These are phyloP conservation scores for Hycleus cichorii DNA, from an alignment of 1,140 invertebrate genomes.

Conservation along the genomic window DNA sequence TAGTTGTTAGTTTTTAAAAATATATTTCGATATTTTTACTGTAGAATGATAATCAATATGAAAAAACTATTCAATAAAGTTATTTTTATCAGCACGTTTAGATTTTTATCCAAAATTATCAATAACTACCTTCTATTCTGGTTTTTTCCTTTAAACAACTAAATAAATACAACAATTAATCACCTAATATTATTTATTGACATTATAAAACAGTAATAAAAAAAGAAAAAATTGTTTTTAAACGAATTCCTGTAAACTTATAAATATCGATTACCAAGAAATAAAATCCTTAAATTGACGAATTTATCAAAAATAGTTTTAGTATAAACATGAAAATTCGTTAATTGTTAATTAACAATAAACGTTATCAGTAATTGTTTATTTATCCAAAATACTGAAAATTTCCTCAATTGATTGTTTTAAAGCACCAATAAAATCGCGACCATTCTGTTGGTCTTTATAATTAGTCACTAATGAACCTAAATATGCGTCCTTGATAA, in stretches of 20 bases:
- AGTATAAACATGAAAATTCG: neutral
- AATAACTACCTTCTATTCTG: no score
- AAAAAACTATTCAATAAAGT: no score
- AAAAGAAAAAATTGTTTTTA: neutral
- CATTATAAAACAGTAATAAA: neutral
- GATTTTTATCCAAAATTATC: no score
- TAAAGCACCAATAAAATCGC: constrained; percentile 62
- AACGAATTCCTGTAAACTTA: no score
- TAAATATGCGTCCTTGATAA: constrained; percentile 64
- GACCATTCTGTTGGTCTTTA: constrained; percentile 57
- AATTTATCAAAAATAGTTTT: neutral
- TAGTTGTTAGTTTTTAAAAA: no score
- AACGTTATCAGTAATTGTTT: neutral
- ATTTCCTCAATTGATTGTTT: constrained; percentile 62
- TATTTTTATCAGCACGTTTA: no score
- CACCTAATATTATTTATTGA: neutral
- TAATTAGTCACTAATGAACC: constrained; percentile 77
- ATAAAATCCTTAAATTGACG: neutral
- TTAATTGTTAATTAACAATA: neutral
- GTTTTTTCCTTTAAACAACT: no score
- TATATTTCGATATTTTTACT: no score
- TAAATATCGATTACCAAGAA: neutral
- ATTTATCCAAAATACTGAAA: constrained; percentile 36
- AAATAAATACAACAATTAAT: no score
- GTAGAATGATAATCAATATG: no score